Evolutionary conservation across 2,888 invertebrate species (phyloP).

Genomic region (Malacosoma neustria): DNA sequence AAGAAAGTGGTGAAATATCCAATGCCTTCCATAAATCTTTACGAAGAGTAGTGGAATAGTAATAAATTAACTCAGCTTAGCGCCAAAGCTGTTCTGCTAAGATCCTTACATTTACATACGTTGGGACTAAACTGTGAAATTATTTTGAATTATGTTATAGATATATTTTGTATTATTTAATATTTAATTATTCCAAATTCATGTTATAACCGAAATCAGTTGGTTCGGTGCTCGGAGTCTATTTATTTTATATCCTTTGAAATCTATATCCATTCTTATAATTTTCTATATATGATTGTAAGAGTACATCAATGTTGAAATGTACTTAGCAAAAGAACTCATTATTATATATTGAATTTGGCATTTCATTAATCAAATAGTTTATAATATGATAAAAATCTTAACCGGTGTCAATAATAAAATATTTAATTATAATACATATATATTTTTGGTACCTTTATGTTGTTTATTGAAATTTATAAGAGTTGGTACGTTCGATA

Average conservation of each 20-base stretch:
- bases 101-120: conserved; percentile 10
- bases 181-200: neutral
- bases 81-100: conserved; percentile 19
- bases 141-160: neutral
- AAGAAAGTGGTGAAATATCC: neutral
- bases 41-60: conserved; percentile 48
- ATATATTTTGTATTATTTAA: neutral
- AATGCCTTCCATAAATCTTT: conserved; percentile 44
- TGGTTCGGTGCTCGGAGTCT: no score
- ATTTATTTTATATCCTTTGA: no score
- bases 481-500: neutral
- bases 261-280: no score
- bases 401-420: neutral
- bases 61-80: conserved; percentile 56
- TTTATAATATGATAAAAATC: neutral
- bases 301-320: no score
- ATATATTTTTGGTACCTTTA: neutral
- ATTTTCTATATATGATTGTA: no score
- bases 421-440: neutral
- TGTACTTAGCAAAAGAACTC: no score
- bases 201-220: no score
- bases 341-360: no score
- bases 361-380: no score
- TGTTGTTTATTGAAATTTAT: neutral
- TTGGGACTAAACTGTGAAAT: conserved; percentile 13